Percentiles rank a stretch among this genome's conserved stretches.
These are phyloP conservation scores for Drosophila melanica DNA, from an alignment of 1,140 invertebrate species.

Conservation along the genomic window DNA sequence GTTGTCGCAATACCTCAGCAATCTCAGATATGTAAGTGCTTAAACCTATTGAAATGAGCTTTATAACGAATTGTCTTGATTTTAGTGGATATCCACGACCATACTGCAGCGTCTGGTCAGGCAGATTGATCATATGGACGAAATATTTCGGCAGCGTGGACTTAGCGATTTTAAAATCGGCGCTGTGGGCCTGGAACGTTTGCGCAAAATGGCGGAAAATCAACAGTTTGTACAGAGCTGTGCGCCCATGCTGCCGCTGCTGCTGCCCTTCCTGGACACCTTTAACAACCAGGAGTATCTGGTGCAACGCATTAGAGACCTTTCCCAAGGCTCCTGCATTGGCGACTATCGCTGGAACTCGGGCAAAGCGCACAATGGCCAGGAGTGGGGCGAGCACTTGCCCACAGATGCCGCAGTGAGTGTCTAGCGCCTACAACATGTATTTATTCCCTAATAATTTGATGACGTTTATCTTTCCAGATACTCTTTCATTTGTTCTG, in stretches of 20 bases:
- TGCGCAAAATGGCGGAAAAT: conserved; percentile 88
- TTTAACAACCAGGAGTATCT: conserved; percentile 93
- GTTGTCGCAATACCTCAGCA: conserved; percentile 78
- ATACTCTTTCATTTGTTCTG: conserved; percentile 93
- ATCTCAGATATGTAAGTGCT: conserved; percentile 71
- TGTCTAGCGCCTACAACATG: conserved; percentile 18
- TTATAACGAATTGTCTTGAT: neutral
- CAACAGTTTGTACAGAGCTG: conserved; percentile 86
- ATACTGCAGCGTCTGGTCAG: conserved; percentile 88
- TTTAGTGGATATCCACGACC: conserved; percentile 91
- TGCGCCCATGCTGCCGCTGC: conserved; percentile 88
- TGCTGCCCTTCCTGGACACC: conserved; percentile 92
- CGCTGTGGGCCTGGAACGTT: conserved; percentile 87
- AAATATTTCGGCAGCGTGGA: conserved; percentile 87
- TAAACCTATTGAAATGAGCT: too few species aligned
- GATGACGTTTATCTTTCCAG: conserved; percentile 81
- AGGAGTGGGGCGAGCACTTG: conserved; percentile 91
- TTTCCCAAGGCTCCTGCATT: conserved; percentile 91
- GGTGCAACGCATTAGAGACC: conserved; percentile 89
- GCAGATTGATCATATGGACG: conserved; percentile 90
- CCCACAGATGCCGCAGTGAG: conserved; percentile 92
- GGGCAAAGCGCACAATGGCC: conserved; percentile 89
- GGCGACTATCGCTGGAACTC: conserved; percentile 92
- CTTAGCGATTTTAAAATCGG: conserved; percentile 89
- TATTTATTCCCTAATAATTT: neutral